phyloP scores from a whole-genome alignment of 1,140 invertebrate genomes.

The Neodiprion fabricii region DNA sequence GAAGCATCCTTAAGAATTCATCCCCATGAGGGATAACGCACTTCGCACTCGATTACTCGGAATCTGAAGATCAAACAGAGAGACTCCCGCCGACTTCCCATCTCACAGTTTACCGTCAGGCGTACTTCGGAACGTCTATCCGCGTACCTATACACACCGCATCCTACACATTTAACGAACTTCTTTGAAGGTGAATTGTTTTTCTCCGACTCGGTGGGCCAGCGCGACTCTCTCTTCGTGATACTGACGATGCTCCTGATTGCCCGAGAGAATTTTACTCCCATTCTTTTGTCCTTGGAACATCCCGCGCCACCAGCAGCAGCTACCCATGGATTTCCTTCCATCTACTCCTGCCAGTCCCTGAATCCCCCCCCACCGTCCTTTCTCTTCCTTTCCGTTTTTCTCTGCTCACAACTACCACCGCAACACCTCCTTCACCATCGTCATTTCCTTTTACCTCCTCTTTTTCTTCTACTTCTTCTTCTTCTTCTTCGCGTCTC shows the following conservation, averaged over 20 bases:
- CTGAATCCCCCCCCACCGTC: not conserved
- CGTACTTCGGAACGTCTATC: too few species aligned
- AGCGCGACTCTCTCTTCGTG: not conserved
- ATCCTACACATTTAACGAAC: too few species aligned
- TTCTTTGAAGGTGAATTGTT: constrained; percentile 1
- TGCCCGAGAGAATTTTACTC: too few species aligned
- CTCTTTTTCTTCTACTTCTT: not conserved
- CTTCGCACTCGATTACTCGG: not conserved
- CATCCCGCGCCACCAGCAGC: too few species aligned
- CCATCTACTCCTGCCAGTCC: not conserved
- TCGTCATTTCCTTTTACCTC: too few species aligned
- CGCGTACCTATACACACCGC: too few species aligned
- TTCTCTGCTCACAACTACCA: not conserved
- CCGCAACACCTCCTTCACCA: not conserved
- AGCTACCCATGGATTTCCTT: not conserved
- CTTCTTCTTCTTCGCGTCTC: not conserved
- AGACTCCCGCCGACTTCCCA: not conserved
- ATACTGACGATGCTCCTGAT: not conserved
- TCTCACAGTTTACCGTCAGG: too few species aligned
- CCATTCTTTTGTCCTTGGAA: too few species aligned
- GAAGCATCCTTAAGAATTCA: too few species aligned
- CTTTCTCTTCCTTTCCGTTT: not conserved
- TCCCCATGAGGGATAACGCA: not conserved
- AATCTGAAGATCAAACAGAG: not conserved
- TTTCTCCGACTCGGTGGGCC: not conserved